Conservation (phyloP, 2,797 vertebrate species). For the Hippocampus kuda region DNA sequence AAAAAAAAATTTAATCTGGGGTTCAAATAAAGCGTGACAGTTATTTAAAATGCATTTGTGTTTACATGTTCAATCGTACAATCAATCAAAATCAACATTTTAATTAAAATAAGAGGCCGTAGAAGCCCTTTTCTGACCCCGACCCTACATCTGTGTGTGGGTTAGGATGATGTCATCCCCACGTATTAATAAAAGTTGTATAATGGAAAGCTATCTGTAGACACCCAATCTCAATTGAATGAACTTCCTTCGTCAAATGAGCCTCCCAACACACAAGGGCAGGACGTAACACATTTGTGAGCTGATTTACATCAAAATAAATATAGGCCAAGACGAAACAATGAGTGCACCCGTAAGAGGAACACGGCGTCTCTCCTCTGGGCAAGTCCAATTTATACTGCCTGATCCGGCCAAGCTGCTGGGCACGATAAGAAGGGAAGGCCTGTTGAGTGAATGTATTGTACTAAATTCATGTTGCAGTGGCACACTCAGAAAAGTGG, state of each 20-base stretch:
- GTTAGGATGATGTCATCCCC: slow-evolving; percentile 62
- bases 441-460: slow-evolving; percentile 41
- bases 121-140: slow-evolving; percentile 48
- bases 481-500: slow-evolving; percentile 20
- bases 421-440: slow-evolving; percentile 74
- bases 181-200: slow-evolving; percentile 50
- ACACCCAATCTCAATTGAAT: slow-evolving; percentile 67
- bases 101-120: slow-evolving; percentile 23
- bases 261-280: slow-evolving; percentile 72
- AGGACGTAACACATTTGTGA: slow-evolving; percentile 86
- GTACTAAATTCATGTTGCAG: slow-evolving; percentile 33
- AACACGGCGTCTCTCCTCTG: slow-evolving; percentile 68
- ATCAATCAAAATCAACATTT: no score
- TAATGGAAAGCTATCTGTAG: slow-evolving; percentile 66
- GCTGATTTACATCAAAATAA: slow-evolving; percentile 93
- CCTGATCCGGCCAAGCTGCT: slow-evolving; percentile 76
- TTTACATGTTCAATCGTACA: no score
- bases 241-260: slow-evolving; percentile 73
- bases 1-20: not conserved
- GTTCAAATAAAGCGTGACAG: no score
- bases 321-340: slow-evolving; percentile 81
- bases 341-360: slow-evolving; percentile 75
- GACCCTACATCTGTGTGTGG: not conserved
- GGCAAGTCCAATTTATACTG: slow-evolving; percentile 66
- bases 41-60: no score